Evolutionary conservation across 2,797 vertebrate genomes (phyloP).

Genomic region (Chaetodon trifasciatus): DNA sequence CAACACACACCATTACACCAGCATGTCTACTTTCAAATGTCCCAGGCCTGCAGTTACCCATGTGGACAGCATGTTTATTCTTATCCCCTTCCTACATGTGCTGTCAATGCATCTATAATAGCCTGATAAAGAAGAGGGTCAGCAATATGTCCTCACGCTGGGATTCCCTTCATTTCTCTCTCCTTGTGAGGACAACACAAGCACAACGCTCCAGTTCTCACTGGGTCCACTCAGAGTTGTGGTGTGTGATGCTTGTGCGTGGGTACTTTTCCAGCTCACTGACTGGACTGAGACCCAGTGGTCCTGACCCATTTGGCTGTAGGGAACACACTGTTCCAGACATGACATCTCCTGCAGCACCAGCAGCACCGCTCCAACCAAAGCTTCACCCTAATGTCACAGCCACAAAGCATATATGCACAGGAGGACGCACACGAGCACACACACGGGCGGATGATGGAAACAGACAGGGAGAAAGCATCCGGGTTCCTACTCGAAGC

Average conservation of each 20-base stretch:
- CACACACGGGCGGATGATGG: conserved; percentile 32
- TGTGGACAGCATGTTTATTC: not conserved
- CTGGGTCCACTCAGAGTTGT: not conserved
- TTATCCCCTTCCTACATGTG: not conserved
- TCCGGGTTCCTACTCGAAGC: conserved; percentile 27
- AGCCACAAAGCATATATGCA: conserved; percentile 15
- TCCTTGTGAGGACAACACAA: conserved; percentile 2
- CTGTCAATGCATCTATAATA: not conserved
- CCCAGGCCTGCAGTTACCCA: not conserved
- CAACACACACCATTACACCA: not conserved
- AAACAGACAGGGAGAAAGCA: conserved; percentile 31
- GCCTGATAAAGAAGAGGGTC: not conserved
- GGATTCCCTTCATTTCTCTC: conserved; percentile 6
- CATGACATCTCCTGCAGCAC: conserved; percentile 49
- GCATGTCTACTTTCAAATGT: not conserved
- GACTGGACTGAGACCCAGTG: conserved; percentile 57
- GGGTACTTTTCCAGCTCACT: conserved; percentile 54
- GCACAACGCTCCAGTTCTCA: conserved; percentile 5
- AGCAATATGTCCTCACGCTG: not conserved
- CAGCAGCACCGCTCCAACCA: conserved; percentile 43
- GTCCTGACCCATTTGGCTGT: conserved; percentile 66
- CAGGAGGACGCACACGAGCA: conserved; percentile 19
- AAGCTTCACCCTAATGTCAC: conserved; percentile 45
- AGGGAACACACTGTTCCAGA: conserved; percentile 62
- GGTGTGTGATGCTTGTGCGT: conserved; percentile 44